These are phyloP conservation scores for Achatina immaculata DNA, from an alignment of 1,140 invertebrate genomes.

Conservation along the genomic window DNA sequence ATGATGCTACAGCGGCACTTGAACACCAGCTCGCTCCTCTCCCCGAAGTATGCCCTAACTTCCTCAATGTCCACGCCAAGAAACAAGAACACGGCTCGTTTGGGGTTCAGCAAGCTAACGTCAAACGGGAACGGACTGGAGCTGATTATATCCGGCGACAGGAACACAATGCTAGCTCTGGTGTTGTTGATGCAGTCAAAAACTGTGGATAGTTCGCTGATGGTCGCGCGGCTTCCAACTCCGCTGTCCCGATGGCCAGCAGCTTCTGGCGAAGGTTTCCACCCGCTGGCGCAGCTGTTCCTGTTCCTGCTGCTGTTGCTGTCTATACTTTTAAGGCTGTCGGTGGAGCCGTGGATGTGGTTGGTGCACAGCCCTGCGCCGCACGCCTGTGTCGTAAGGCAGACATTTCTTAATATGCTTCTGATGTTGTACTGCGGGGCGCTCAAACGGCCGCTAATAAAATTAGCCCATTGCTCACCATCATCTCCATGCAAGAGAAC, in stretches of 20 bases:
- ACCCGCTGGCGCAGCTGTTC: neutral
- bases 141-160: conserved; percentile 3
- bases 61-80: conserved; percentile 16
- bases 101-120: conserved; percentile 8
- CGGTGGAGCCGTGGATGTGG: neutral
- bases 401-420: conserved; percentile 9
- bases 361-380: neutral
- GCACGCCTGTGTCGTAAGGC: neutral
- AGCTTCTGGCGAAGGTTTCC: neutral
- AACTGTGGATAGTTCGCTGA: neutral
- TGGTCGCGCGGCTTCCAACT: neutral
- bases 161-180: neutral
- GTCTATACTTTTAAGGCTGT: neutral
- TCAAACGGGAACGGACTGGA: neutral
- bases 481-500: neutral
- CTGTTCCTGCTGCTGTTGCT: neutral
- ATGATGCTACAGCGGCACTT: neutral
- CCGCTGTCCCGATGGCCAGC: neutral
- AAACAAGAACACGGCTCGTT: neutral
- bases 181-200: neutral
- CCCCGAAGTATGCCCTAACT: neutral
- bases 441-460: neutral
- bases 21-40: conserved; percentile 6
- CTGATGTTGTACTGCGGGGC: conserved; percentile 13
- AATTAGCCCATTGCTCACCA: conserved; percentile 13